Evolutionary conservation across 2,797 vertebrate genomes (phyloP), one percentile per base, ranked within the genome.

Genomic region (Malacoctenus gilli): DNA sequence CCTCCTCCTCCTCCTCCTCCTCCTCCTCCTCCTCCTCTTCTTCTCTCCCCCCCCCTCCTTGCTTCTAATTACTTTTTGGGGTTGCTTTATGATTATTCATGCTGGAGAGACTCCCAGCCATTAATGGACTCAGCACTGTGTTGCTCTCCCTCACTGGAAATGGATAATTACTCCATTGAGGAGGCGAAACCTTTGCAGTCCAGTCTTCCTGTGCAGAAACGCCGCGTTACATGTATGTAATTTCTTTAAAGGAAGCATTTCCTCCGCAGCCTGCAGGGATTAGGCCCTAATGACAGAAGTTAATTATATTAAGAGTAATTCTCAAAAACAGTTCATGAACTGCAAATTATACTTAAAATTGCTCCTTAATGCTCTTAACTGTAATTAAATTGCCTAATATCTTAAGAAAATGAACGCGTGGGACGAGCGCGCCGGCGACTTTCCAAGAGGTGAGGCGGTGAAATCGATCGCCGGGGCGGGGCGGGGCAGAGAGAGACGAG

Each of bases 231-330:
- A 74, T 87, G 87, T 88, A 88, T 85, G 85, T 78, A 68, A 85
- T 89, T 88, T 34, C 88, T 87, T 89, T 87, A 87, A 88, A 85
- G 86, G 87, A 76, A 86, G 86, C 85, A 83, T 91, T 88, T 67
- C 84, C 76, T 85, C 61, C 56, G 75, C 77, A 89, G 85, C 90
- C 91, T 87, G 83, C 87, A 83, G 91, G 91, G 92, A 93, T 93
- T 92, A 92, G 84, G 87, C 85, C n/a, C 89, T 91, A 92, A 92
- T 91, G 91, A 92, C 91, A 89, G 86, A 85, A 92, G 90, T 92
- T 93, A 93, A 93, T 93, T 93, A 93, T 92, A 92, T 92, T 91
- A 92, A 90, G 90, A 92, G 91, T 93, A 89, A 93, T 92, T 93
- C 91, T 92, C 89, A 91, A 90, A 92, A 92, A 92, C 90, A 92